phyloP scores from a whole-genome alignment of 53 echinoderm and acorn worm genomes.

The Echinarachnius parma region DNA sequence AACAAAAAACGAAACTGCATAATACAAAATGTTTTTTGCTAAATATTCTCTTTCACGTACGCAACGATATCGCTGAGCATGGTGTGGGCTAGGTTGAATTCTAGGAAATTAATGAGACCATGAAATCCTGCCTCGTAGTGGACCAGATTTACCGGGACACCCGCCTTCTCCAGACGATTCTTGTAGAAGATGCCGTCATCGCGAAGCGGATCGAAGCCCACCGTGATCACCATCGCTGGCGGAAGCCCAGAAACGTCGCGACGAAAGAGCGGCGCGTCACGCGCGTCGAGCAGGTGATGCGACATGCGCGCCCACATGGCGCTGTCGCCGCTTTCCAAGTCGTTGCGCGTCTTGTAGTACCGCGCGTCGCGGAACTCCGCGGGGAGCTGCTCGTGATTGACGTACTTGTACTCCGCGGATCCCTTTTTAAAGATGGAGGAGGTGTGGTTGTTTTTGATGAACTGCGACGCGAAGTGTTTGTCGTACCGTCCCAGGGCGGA shows the following conservation, averaged over 20 bases:
- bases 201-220: conserved; percentile 57
- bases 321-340: conserved; percentile 34
- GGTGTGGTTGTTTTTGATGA: conserved; percentile 40
- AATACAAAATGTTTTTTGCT: no score
- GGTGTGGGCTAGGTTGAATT: no score
- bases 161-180: conserved; percentile 32
- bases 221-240: conserved; percentile 66
- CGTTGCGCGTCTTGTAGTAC: conserved; percentile 26
- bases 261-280: conserved; percentile 59
- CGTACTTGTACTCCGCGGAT: conserved; percentile 10
- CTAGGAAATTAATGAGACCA: no score
- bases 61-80: no score
- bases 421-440: conserved; percentile 43
- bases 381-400: conserved; percentile 48
- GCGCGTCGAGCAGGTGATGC: conserved; percentile 45
- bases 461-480: neutral
- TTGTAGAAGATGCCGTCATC: conserved; percentile 67
- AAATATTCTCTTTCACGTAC: no score
- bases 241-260: conserved; percentile 60
- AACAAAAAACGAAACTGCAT: no score
- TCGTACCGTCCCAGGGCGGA: conserved; percentile 11
- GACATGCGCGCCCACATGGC: conserved; percentile 50
- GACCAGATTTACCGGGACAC: conserved; percentile 3
- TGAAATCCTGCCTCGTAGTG: conserved; percentile 35
- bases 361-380: conserved; percentile 34